A percentile compares a stretch with the other conserved stretches of the same genome.
phyloP scores from a whole-genome alignment of 2,888 invertebrate genomes.

The Folsomia manolachei region DNA sequence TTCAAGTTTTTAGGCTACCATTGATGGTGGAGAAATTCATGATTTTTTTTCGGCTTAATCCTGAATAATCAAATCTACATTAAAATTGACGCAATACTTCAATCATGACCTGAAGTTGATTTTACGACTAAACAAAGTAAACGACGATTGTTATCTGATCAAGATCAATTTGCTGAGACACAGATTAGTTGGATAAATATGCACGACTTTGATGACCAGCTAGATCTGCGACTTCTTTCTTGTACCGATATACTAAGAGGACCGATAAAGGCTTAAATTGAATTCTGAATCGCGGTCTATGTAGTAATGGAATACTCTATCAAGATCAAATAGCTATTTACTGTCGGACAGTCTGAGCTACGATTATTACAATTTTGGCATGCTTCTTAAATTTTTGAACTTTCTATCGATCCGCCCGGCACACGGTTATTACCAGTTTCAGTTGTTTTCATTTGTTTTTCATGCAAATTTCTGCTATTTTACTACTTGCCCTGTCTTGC shows the following conservation, averaged over 20 bases:
- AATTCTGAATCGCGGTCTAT: neutral
- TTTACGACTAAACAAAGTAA: slow-evolving; percentile 5
- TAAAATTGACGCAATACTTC: slow-evolving; percentile 2
- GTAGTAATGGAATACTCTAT: neutral
- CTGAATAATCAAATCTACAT: neutral
- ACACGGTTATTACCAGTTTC: slow-evolving; percentile 15
- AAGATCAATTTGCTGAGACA: slow-evolving; percentile 15
- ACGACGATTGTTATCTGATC: slow-evolving; percentile 16
- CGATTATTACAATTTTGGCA: slow-evolving; percentile 15
- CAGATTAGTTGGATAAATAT: slow-evolving; percentile 7
- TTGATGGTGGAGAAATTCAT: neutral
- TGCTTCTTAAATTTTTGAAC: slow-evolving; percentile 11
- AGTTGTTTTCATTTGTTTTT: slow-evolving; percentile 10
- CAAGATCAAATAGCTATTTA: neutral
- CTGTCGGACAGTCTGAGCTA: slow-evolving; percentile 1
- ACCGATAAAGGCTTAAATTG: neutral
- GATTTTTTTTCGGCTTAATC: neutral
- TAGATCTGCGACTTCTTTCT: neutral
- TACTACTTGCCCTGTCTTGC: neutral
- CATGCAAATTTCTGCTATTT: slow-evolving; percentile 3
- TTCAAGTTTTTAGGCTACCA: neutral
- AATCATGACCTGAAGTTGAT: neutral
- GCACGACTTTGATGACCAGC: slow-evolving; percentile 2
- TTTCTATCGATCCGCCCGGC: neutral
- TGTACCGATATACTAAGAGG: too few relatives aligned